phyloP scores from a whole-genome alignment of 1,140 invertebrate species.

The Stegodyphus dumicola region DNA sequence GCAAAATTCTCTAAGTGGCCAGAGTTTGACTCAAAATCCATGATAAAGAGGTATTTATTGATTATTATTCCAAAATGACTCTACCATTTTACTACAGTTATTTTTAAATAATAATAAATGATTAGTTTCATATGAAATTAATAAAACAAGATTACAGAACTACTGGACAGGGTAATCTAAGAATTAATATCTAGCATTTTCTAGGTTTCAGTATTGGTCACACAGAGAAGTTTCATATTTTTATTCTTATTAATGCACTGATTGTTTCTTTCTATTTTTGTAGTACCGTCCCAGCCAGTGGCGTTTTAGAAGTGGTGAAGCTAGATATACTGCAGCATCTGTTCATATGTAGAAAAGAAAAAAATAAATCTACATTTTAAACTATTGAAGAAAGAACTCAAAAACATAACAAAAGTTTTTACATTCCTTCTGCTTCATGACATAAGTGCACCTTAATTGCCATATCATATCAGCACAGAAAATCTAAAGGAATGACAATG shows the following conservation, averaged over 20 bases:
- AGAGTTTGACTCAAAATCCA: too few relatives aligned
- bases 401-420: neutral
- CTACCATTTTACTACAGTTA: too few relatives aligned
- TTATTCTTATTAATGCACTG: neutral
- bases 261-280: constrained; percentile 68
- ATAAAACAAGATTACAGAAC: too few relatives aligned
- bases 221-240: neutral
- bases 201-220: too few relatives aligned
- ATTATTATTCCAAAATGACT: too few relatives aligned
- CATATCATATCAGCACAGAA: constrained; percentile 51
- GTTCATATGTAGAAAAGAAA: constrained; percentile 54
- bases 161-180: too few relatives aligned
- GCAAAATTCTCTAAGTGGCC: too few relatives aligned
- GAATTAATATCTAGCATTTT: too few relatives aligned
- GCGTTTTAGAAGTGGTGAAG: constrained; percentile 76
- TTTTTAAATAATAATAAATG: too few relatives aligned
- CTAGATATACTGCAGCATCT: constrained; percentile 61
- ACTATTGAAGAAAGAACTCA: neutral
- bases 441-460: constrained; percentile 55
- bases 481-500: constrained; percentile 3
- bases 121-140: too few relatives aligned
- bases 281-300: constrained; percentile 95
- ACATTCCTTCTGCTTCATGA: constrained; percentile 12
- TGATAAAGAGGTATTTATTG: too few relatives aligned
- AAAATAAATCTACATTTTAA: neutral